phyloP scores from a whole-genome alignment of 2,113 vertebrate species.

The Nymphicus hollandicus region DNA sequence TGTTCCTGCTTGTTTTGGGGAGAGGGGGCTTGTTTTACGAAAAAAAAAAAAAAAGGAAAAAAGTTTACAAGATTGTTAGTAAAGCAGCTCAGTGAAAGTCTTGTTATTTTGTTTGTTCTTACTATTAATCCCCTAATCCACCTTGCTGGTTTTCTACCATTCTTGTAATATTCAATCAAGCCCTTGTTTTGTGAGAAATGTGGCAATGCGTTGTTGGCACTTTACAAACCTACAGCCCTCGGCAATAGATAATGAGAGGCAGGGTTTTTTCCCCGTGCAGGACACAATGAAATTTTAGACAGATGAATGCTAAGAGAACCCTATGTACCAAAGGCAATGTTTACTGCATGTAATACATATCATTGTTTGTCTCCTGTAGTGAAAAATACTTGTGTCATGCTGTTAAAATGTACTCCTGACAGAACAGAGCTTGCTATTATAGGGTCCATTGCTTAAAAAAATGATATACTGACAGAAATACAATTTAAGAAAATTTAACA shows the following conservation, averaged over 20 bases:
- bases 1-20: neutral
- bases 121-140: slow-evolving; percentile 55
- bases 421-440: slow-evolving; percentile 78
- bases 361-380: slow-evolving; percentile 84
- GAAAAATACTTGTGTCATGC: slow-evolving; percentile 81
- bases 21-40: neutral
- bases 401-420: slow-evolving; percentile 83
- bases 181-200: slow-evolving; percentile 70
- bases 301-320: slow-evolving; percentile 77
- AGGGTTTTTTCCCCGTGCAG: slow-evolving; percentile 49
- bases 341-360: slow-evolving; percentile 82
- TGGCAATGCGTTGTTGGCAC: slow-evolving; percentile 55
- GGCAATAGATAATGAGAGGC: slow-evolving; percentile 70
- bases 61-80: neutral
- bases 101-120: slow-evolving; percentile 47
- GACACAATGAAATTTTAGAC: slow-evolving; percentile 77
- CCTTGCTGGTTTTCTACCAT: slow-evolving; percentile 16
- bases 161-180: slow-evolving; percentile 70
- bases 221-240: slow-evolving; percentile 65
- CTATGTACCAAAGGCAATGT: slow-evolving; percentile 77
- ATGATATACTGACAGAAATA: slow-evolving; percentile 83
- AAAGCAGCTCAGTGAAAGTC: neutral
- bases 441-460: slow-evolving; percentile 82
- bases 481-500: slow-evolving; percentile 85
- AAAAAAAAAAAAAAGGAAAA: neutral